Evolutionary conservation across 2,888 invertebrate genomes (phyloP).

Genomic region (Xestobium rufovillosum): DNA sequence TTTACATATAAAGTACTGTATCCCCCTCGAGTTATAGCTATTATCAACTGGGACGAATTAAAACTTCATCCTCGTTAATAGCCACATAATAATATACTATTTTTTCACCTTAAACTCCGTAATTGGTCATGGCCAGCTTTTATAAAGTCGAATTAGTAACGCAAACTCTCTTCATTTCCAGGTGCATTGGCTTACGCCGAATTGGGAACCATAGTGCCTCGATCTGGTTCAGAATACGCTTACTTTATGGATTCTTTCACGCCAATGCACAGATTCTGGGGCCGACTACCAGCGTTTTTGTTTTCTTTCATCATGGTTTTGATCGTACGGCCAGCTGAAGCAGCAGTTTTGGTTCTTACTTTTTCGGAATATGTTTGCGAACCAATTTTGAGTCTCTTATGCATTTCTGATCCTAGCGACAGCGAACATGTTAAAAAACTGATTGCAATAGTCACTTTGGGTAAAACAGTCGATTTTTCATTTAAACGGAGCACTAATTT

Average conservation of each 20-base stretch:
- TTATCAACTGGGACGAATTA: no score
- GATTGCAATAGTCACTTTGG: slow-evolving; percentile 56
- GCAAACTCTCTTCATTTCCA: slow-evolving; percentile 37
- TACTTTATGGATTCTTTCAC: slow-evolving; percentile 70
- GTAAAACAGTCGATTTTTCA: slow-evolving; percentile 42
- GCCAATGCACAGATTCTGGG: slow-evolving; percentile 60
- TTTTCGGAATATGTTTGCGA: slow-evolving; percentile 69
- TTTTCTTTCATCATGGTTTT: slow-evolving; percentile 73
- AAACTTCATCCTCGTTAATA: no score
- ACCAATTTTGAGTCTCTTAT: slow-evolving; percentile 50
- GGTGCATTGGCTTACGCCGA: slow-evolving; percentile 77
- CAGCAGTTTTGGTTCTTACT: slow-evolving; percentile 67
- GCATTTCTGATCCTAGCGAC: slow-evolving; percentile 35
- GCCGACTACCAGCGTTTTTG: slow-evolving; percentile 64
- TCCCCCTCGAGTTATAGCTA: no score
- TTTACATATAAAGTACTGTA: no score
- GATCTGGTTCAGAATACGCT: slow-evolving; percentile 76
- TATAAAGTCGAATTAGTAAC: background rate
- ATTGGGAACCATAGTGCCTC: slow-evolving; percentile 67
- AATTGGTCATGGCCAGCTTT: no score
- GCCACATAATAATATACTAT: no score
- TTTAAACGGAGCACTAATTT: slow-evolving; percentile 8
- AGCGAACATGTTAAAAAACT: slow-evolving; percentile 51
- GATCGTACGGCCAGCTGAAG: slow-evolving; percentile 68
- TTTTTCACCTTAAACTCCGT: no score